Evolutionary conservation across 2,888 invertebrate species (phyloP).

Genomic region (Pristionchus arcanus): DNA sequence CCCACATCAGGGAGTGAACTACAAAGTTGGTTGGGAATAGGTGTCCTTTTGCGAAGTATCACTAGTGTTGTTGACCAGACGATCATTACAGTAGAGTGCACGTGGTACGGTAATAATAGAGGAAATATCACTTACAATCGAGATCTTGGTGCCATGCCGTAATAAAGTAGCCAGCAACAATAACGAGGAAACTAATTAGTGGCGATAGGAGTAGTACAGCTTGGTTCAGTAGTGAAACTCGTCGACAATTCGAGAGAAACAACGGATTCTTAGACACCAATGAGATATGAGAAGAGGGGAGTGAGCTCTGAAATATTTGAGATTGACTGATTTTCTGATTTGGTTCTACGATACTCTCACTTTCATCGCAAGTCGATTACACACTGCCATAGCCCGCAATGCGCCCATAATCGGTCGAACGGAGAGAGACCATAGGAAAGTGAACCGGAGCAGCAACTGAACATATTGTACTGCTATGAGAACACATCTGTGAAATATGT

Average conservation of each 20-base stretch:
- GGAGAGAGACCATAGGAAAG: neutral
- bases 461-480: neutral
- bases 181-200: neutral
- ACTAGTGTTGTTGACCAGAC: neutral
- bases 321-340: neutral
- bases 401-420: neutral
- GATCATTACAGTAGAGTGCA: neutral
- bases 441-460: conserved; percentile 29
- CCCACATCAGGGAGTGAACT: conserved; percentile 34
- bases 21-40: neutral
- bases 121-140: neutral
- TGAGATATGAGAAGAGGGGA: neutral
- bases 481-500: no score
- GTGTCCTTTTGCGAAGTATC: neutral
- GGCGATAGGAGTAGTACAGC: neutral
- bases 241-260: no score
- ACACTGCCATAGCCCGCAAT: neutral
- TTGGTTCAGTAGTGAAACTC: neutral
- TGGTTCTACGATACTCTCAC: neutral
- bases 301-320: neutral
- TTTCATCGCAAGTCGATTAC: neutral
- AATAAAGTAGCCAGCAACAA: neutral
- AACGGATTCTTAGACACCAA: neutral
- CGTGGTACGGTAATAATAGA: neutral
- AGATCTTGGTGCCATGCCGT: conserved; percentile 35